phyloP scores from a whole-genome alignment of 2,113 vertebrate species.

The Gnathonemus echidnorhynchus region DNA sequence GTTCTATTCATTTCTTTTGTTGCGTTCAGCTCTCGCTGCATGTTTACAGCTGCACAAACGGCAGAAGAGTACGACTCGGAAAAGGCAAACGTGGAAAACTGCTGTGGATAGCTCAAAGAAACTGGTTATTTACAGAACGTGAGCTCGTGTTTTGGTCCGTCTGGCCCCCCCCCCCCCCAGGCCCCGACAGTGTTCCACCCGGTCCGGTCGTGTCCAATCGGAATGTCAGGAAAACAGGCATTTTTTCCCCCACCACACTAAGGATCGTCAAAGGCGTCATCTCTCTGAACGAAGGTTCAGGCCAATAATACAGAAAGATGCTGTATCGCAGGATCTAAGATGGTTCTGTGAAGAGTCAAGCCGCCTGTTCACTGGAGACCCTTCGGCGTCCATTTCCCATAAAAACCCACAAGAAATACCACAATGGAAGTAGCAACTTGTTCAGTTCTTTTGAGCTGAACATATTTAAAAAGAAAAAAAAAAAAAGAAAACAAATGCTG shows the following conservation, averaged over 20 bases:
- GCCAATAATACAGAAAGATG: neutral
- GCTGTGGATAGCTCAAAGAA: no score
- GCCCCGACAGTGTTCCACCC: neutral
- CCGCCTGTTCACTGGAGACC: neutral
- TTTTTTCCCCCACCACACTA: neutral
- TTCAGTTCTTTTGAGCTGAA: neutral
- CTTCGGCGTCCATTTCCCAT: neutral
- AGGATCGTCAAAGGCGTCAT: neutral
- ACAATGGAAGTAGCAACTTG: neutral
- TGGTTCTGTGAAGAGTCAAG: neutral
- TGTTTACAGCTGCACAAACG: neutral
- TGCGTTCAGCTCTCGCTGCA: neutral
- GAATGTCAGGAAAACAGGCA: neutral
- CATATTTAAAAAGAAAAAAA: neutral
- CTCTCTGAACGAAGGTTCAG: neutral
- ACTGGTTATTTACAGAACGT: no score
- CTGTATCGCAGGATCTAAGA: no score
- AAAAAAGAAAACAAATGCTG: neutral
- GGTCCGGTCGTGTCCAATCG: neutral
- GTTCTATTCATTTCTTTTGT: neutral
- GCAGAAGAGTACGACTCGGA: neutral
- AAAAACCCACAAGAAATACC: neutral
- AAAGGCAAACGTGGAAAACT: neutral
- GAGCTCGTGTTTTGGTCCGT: no score
- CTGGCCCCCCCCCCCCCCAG: neutral